Base-by-base conservation (phyloP, 2,113 vertebrate species). In the Ramphastos sulfuratus region DNA sequence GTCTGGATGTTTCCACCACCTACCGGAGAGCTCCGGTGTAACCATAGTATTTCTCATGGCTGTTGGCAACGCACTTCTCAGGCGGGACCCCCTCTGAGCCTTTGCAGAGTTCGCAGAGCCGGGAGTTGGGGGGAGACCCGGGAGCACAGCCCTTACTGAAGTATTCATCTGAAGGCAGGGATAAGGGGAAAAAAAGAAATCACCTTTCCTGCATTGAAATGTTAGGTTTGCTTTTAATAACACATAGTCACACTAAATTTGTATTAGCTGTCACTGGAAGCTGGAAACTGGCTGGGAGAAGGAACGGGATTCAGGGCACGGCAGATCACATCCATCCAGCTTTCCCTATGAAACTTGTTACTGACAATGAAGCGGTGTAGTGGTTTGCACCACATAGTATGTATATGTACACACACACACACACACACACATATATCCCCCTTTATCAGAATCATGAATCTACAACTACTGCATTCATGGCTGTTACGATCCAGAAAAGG, bases 71-170 rank as follows among this genome's bases (percentile, higher is more conserved):
- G 7, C 99, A 99, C 55, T 89, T 98, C 84, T 82, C 59, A 2
- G 80, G 95, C 0, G 79, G 73, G 5, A 89, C 66, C 12, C 90
- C 82, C 3, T 98, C 98, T 0, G 94, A 95, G 44, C 96, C 96
- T 9, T n/a, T 46, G 80, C 99, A 99, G 70, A 98, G 94, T 6
- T 74, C 4, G 76, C 99, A 99, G 65, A 99, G 98, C 1, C 76
- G 65, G 42, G 98, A 99, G 12, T 0, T 13, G 0, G 55, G 54
- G 7, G 98, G 83, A 67, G 98, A 96, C 6, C 99, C 99, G 0
- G 99, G 99, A 84, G 98, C 99, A 78, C 99, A 99, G 94, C 98
- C 97, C 39, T 91, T 15, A 7, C 63, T 95, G 97, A 99, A 99
- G 97, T 96, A 98, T n/a, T 95, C 92, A 46, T 95, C 98, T 98